Conservation (phyloP, 2,888 invertebrate genomes). For the Nebria brevicollis region DNA sequence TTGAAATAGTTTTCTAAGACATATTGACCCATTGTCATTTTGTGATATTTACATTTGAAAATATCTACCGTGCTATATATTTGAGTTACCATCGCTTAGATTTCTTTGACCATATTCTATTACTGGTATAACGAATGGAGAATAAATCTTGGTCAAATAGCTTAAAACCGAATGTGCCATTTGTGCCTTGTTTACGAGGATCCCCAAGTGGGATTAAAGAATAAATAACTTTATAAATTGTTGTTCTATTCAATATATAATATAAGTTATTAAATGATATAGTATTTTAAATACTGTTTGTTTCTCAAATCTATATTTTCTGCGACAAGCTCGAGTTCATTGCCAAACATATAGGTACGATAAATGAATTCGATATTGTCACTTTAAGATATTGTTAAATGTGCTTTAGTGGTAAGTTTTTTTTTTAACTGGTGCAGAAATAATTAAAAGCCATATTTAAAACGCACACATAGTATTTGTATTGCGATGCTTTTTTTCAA, state of each 20-base stretch:
- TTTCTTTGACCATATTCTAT: constrained; percentile 22
- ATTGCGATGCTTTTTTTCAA: constrained; percentile 41
- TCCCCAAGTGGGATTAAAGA: constrained; percentile 11
- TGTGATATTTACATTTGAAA: constrained; percentile 42
- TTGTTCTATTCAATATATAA: constrained; percentile 40
- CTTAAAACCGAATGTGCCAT: constrained; percentile 32
- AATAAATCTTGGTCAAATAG: not conserved
- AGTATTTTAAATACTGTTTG: constrained; percentile 27
- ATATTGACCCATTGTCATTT: constrained; percentile 31
- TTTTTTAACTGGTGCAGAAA: constrained; percentile 43
- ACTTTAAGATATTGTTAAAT: constrained; percentile 28
- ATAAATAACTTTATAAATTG: constrained; percentile 37
- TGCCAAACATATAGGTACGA: not conserved
- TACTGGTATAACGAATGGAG: not conserved
- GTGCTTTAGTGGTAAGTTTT: constrained; percentile 42
- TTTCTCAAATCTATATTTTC: constrained; percentile 32
- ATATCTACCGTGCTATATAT: constrained; percentile 33
- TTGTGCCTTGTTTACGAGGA: constrained; percentile 41
- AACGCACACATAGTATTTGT: constrained; percentile 38
- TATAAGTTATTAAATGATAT: constrained; percentile 37
- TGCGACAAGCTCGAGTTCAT: not conserved
- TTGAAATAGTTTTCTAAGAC: not conserved
- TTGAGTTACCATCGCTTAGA: constrained; percentile 41
- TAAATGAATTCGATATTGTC: constrained; percentile 18
- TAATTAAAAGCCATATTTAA: constrained; percentile 33